Evolutionary conservation across 2,113 vertebrate genomes (phyloP), one percentile per base, ranked within the genome.

Genomic region (Neopipo cinnamomea): DNA sequence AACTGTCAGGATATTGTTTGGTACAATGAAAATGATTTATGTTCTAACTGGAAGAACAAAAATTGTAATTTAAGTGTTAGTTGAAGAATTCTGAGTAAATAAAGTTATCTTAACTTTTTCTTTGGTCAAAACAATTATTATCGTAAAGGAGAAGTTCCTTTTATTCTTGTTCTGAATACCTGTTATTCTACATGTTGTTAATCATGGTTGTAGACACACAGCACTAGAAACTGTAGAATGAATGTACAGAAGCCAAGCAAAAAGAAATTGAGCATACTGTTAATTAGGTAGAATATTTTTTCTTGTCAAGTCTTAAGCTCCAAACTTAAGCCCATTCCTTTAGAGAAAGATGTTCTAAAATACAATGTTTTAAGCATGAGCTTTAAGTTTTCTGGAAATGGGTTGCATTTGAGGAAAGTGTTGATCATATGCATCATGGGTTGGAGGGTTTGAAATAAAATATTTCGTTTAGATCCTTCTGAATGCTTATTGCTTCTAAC

Each of bases 401-500:
- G 39, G 9, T 67, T 87, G 31, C 89, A 92, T 91, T 68, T 96
- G 93, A 94, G 93, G 93, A 91, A 96, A 92, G 90, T 87, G 80
- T 92, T 88, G 65, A 37, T 89, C 52, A 24, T 68, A 6, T 53
- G 21, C 62, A 42, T 94, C 28, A n/a, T 76, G 55, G 82, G 61
- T 71, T 90, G 71, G 53, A 67, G 71, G 74, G 83, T 39, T 87
- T 85, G 30, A 80, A 50, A 58, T 79, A 27, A 86, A 85, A 19
- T 53, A 7, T 2, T 84, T 75, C 3, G 3, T 93, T 73, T 80
- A 39, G 16, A 62, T 66, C 46, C 41, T 76, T 83, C 47, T 77
- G 93, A 91, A 95, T 63, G 61, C 25, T 85, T 89, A 20, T 77
- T 97, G 37, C 41, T 97, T 97, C 91, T 81, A 63, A 95, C 94